Base-by-base conservation (phyloP, 2,113 vertebrate genomes). In the Polypterus senegalus region DNA sequence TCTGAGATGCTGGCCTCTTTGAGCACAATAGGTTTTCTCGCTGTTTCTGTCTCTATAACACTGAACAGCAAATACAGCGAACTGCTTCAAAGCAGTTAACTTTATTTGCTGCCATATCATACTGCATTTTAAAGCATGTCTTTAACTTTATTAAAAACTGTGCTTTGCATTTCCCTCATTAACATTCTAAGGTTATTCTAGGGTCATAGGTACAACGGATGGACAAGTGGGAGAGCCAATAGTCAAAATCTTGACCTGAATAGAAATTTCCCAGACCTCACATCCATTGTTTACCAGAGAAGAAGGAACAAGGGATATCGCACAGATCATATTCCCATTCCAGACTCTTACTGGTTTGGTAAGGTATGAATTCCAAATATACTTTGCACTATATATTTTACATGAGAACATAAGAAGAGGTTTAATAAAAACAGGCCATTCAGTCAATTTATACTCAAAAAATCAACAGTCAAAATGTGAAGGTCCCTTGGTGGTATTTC, bases 221-320 rank as follows among this genome's bases (percentile, higher is more conserved):
- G 96, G 96, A 86, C 86, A 5, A 93, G 81, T 0, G 96, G 96
- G 5, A 79, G 96, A 44, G 80, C 85, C 63, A 99, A 94, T 1
- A 82, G 91, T 0, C 94, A 99, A 80, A 95, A 86, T 74, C 74
- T 98, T 46, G 96, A 99, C 70, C 82, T 99, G 64, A 99, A 99
- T 77, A 89, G 95, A 58, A 97, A 99, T 75, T 99, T 99, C 73
- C 96, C 96, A 0, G 95, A 98, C 80, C 80, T 99, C 65, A 99
- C 96, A 0, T 90, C 91, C 0, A 71, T 91, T 67, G 88, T 83
- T 70, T 94, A 97, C 77, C 84, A 81, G 58, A 86, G 91, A 64
- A 85, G 83, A 0, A 86, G 80, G 46, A 80, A 83, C 63, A 83
- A 74, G 4, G 74, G 81, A 3, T 86, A 78, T 5, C 90, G 87